Base-by-base conservation (phyloP, 1,140 invertebrate species). In the Drosophila baimaii region DNA sequence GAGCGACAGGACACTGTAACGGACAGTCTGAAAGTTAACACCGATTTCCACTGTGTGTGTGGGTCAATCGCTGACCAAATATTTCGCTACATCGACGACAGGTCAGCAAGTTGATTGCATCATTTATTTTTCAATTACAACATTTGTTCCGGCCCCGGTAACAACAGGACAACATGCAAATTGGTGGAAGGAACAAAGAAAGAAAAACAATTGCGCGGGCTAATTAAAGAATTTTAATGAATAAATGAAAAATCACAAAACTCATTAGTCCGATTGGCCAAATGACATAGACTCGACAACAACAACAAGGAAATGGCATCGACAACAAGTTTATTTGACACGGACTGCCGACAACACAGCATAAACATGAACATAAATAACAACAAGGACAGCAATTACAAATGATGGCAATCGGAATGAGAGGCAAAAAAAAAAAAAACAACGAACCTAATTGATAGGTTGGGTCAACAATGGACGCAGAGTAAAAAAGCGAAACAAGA, bases 41-140 rank as follows among this genome's bases (percentile, higher is more conserved):
- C 37, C 12, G 35, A 35, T 74, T 79, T 39, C 12, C 29, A 46
- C 57, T 35, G 64, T 33, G 56, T 35, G 64, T 33, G 56, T 56
- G 61, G 80, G 77, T 89, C 84, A 79, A 89, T 89, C 77, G 76
- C 84, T 89, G 81, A 89, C 65, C 82, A 88, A 89, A 88, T 89
- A 71, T 71, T 72, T 49, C 27, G 66, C 33, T 58, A 57, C 68
- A 56, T 83, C 68, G 83, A 88, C 76, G 84, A 89, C 84, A 88
- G 83, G 84, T 88, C 83, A 77, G 77, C 78, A 89, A 89, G 83
- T 88, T 88, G 83, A 88, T 88, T 88, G 83, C 83, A 84, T 88
- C 83, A 88, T 88, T 88, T 88, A 88, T 89, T 89, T 88, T 88
- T 88, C 83, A 89, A 88, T 88, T 88, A 88, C 83, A 82, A 88